Evolutionary conservation across 2,113 vertebrate species (phyloP), one percentile per base, ranked within the genome.

Genomic region (Albula glossodonta): DNA sequence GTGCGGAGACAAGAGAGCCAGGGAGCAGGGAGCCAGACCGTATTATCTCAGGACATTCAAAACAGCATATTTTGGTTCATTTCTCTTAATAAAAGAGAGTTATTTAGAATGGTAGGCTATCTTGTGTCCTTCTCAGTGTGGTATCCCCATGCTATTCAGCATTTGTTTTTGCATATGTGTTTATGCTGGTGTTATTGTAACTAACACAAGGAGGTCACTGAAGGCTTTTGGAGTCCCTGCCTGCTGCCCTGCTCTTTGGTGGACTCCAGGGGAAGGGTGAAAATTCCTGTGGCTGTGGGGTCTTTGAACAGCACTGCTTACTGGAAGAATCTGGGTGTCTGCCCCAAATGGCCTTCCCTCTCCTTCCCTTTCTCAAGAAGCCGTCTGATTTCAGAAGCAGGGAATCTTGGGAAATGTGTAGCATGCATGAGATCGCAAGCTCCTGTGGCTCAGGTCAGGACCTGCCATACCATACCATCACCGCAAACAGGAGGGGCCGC

Each of bases 261-360:
- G 80, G 22, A 81, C 22, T 53, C 80, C 80, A 56, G 78, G 49
- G 78, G 31, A 81, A 56, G 80, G n/a, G 51, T 25, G 80, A 11
- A 49, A 81, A 53, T 81, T 81, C 80, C 80, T 81, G 80, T 81
- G 80, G 80, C 10, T 25, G 4, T 79, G 31, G 9, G 31, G n/a
- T 12, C 15, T 78, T 48, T 80, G 12, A 15, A 41, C 50, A 50
- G 13, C 49, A 56, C 22, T 11, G 51, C 80, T 53, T 19, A 31
- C 78, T 51, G 78, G 78, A 51, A 13, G 78, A 7, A 50, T 51
- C 78, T 49, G 11, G 78, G 78, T 48, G 13, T 17, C 41, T 22
- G 41, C 50, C 22, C 50, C 7, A 6, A 51, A 19, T 51, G 78
- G 15, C 52, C 80, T 53, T 53, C 51, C 49, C 19, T 51, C 11